These are phyloP conservation scores for Crenuchus spilurus DNA, from an alignment of 2,797 vertebrate genomes.

Conservation along the genomic window DNA sequence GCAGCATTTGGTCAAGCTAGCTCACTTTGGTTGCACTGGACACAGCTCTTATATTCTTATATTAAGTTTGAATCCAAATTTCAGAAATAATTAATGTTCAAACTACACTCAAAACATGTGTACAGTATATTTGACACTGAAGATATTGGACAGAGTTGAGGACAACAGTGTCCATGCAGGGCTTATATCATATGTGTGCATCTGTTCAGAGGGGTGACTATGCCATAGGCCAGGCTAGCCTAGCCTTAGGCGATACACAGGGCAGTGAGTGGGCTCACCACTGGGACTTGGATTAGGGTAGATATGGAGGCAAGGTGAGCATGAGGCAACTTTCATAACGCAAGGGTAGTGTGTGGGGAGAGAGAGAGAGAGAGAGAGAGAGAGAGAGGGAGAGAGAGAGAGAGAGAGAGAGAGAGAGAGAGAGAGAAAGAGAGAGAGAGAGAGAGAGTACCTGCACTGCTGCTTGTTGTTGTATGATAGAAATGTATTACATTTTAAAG, in stretches of 20 bases:
- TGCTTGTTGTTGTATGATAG: too few relatives aligned
- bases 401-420: too few relatives aligned
- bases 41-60: too few relatives aligned
- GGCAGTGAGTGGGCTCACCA: conserved; percentile 13
- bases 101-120: background rate
- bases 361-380: too few relatives aligned
- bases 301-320: background rate
- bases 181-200: conserved; percentile 29
- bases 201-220: conserved; percentile 41
- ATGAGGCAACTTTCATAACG: background rate
- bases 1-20: too few relatives aligned
- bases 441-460: too few relatives aligned
- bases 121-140: background rate
- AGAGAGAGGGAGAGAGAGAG: too few relatives aligned
- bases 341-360: background rate
- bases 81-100: background rate
- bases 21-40: too few relatives aligned
- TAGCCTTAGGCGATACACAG: conserved; percentile 32
- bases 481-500: too few relatives aligned
- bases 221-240: conserved; percentile 9
- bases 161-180: conserved; percentile 1
- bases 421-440: too few relatives aligned
- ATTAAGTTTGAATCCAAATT: background rate
- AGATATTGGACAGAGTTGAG: background rate
- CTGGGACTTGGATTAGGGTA: background rate